Conservation (phyloP, 2,113 vertebrate genomes). For the Pleuronectes platessa region DNA sequence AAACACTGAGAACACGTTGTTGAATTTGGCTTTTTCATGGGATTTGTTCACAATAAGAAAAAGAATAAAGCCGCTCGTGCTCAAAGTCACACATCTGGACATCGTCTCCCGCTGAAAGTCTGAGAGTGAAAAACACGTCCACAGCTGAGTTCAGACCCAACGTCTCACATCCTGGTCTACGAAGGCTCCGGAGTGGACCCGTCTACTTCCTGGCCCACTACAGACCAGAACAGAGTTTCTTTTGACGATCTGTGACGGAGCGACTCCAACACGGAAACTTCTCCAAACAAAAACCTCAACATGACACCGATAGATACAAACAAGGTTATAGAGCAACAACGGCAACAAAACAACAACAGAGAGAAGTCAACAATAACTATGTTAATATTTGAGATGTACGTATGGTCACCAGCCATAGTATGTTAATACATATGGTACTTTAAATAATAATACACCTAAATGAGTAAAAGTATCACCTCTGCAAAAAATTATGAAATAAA, state of each 20-base stretch:
- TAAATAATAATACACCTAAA: constrained; percentile 95
- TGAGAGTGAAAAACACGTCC: background rate
- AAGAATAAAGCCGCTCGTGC: background rate
- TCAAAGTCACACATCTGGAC: background rate
- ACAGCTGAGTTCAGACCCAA: constrained; percentile 22
- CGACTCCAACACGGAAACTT: background rate
- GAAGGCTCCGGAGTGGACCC: background rate
- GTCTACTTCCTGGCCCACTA: constrained; percentile 31
- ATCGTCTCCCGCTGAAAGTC: constrained; percentile 10
- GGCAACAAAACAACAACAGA: constrained; percentile 26
- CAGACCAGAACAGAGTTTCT: background rate
- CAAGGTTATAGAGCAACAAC: constrained; percentile 69
- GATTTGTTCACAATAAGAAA: constrained; percentile 17
- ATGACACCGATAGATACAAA: constrained; percentile 65
- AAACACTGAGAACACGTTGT: too few relatives aligned
- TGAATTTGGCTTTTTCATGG: constrained; percentile 7
- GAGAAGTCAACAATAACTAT: constrained; percentile 69
- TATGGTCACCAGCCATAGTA: constrained; percentile 99
- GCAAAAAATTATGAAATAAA: constrained; percentile 79
- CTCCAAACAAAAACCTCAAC: constrained; percentile 34
- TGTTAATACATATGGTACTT: constrained; percentile 92
- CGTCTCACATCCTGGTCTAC: background rate
- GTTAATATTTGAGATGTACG: constrained; percentile 85
- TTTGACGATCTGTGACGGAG: too few relatives aligned
- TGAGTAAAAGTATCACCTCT: constrained; percentile 85